Base-by-base conservation (phyloP, 1,140 invertebrate genomes). In the Lepidurus apus region DNA sequence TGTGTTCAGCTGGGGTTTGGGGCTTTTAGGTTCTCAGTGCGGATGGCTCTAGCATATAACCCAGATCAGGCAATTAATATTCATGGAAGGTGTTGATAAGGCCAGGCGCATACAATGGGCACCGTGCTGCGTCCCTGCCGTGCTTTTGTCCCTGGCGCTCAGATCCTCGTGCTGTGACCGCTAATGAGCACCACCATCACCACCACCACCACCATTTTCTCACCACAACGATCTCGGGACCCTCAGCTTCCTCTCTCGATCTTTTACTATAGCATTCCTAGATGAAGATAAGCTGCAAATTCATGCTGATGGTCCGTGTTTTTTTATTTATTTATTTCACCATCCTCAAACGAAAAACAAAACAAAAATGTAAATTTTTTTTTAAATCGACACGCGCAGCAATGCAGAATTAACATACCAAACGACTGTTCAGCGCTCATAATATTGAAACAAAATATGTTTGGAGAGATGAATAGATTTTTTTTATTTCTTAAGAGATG, bases 391-490 rank as follows among this genome's bases (percentile, higher is more conserved):
- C 53, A 65, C 53, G 53, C 53, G 53, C 53, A 65, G 53, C 53
- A 65, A 65, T 65, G 53, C 53, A 65, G 53, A 65, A 65, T 65
- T 65, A 65, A 65, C 53, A 65, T 65, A 65, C 53, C 53, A 65
- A 13, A 65, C 53, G 34, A 34, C 34, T 34, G 34, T 4, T 65
- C 21, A 7, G 53, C 9, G 13, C 34, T 34, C 34, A 7, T 11
- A 65, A 65, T n/a, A 65, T 17, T 65, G 53, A 65, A 65, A 65
- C 53, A 21, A 65, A 65, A 65, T 34, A 34, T 34, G 34, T 47
- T 47, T 11, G 21, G 21, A 65, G 21, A 65, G 21, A 17, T n/a
- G 53, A 65, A 65, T 65, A 21, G 13, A 65, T 3, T 34, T 34
- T 34, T 34, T 34, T 34, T 34, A 34, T 34, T 34, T 47, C 5